Conservation (phyloP, 2,888 invertebrate genomes). For the Gastrophysa polygoni region DNA sequence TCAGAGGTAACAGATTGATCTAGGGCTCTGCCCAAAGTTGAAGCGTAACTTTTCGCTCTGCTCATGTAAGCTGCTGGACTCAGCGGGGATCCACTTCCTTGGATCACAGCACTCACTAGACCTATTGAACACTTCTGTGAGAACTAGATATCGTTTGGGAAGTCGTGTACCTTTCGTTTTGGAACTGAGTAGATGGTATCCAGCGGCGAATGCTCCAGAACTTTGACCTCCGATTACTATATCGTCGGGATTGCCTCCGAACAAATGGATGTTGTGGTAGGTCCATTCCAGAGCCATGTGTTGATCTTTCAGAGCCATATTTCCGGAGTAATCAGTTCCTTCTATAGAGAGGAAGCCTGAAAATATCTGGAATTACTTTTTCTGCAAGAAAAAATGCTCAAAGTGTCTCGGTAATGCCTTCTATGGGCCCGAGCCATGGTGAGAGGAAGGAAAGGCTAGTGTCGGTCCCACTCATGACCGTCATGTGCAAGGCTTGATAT, state of each 20-base stretch:
- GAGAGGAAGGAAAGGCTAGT: too few species aligned
- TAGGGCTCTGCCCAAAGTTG: background rate
- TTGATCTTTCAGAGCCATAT: slow-evolving; percentile 48
- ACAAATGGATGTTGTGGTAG: slow-evolving; percentile 40
- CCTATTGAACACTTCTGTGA: background rate
- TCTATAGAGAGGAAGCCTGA: slow-evolving; percentile 46
- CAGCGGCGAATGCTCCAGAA: background rate
- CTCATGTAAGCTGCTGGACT: background rate
- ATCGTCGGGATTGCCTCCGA: slow-evolving; percentile 42
- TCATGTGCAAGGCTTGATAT: too few species aligned
- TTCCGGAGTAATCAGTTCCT: slow-evolving; percentile 43
- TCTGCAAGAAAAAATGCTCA: too few species aligned
- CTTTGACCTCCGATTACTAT: background rate
- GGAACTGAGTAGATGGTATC: background rate
- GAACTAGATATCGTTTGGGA: too few species aligned
- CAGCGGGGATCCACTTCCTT: background rate
- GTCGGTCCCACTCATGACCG: too few species aligned
- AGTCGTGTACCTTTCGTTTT: background rate
- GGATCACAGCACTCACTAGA: background rate
- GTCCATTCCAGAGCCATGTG: slow-evolving; percentile 43
- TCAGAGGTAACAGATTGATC: background rate
- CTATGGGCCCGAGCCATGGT: too few species aligned
- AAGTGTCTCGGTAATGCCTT: too few species aligned
- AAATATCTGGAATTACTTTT: too few species aligned
- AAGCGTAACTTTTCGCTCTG: background rate